Percentiles rank a stretch among this genome's conserved stretches.
Conservation (phyloP, 2,113 vertebrate genomes). For the Prunella himalayana region DNA sequence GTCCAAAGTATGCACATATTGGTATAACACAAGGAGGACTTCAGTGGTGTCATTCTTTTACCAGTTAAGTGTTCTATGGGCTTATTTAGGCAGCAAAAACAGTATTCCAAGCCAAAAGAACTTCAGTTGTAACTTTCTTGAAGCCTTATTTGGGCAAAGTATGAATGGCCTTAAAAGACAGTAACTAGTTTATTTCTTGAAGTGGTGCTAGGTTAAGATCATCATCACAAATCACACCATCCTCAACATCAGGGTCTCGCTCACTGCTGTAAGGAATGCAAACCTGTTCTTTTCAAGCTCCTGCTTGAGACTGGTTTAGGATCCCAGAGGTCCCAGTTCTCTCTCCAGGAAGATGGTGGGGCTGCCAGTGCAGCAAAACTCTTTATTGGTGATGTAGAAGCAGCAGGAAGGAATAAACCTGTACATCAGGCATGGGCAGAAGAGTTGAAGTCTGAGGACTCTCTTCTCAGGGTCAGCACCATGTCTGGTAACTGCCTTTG, state of each 20-base stretch:
- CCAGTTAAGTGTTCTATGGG: background rate
- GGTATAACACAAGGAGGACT: background rate
- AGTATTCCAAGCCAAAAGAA: slow-evolving; percentile 29
- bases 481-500: background rate
- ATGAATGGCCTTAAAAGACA: slow-evolving; percentile 31
- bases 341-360: background rate
- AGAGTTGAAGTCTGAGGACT: background rate
- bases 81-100: slow-evolving; percentile 41
- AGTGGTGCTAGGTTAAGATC: slow-evolving; percentile 12
- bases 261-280: background rate
- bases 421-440: rapidly evolving
- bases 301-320: background rate
- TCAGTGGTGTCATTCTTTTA: background rate
- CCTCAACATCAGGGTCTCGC: background rate
- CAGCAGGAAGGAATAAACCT: background rate
- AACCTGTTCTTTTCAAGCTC: background rate
- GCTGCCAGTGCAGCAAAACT: background rate
- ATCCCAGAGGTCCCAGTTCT: background rate
- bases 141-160: slow-evolving; percentile 56
- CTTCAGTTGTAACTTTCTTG: slow-evolving; percentile 2
- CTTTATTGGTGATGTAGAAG: background rate
- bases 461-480: background rate
- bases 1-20: background rate
- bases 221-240: background rate
- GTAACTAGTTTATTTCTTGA: slow-evolving; percentile 30